Base-by-base conservation (phyloP, 2,888 invertebrate genomes). In the Trissolcus brochymenae region DNA sequence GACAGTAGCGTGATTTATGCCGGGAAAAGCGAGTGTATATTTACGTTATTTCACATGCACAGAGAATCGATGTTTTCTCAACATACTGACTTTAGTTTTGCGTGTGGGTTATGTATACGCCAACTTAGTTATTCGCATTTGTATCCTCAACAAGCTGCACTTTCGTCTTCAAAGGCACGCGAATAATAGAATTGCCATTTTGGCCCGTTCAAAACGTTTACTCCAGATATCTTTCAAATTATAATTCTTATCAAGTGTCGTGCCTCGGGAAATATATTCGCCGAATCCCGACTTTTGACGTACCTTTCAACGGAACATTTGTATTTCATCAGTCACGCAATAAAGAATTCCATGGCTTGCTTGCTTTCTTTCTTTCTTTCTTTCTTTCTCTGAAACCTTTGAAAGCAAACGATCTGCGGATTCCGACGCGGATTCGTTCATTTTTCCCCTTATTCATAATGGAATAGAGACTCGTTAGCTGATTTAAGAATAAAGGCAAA, bases 141-240 rank as follows among this genome's bases (percentile, higher is more conserved):
- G 61, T 50, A 66, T 73, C 56, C 57, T 66, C 59, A 77, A 65
- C 75, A 61, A 70, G 64, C 73, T 51, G 79, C 57, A 64, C 72
- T 78, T 76, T 53, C 72, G 56, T 64, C 78, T 72, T 84, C 82
- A 84, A 84, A 84, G 81, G 81, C 76, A 62, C 62, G 72, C 59
- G 76, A 76, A 83, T 85, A 84, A 85, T 84, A 83, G 82, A 84
- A 84, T 84, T 83, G 84, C 82, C 81, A 79, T 84, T 83, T 80
- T 72, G 76, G 57, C 72, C 67, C 40, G 74, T 56, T 75, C 74
- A 83, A 35, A 82, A 83, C 81, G 83, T 83, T 83, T 83, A 81
- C 78, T 70, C 67, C 66, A 68, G 65, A 80, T 82, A 80, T 77
- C 77, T 81, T 81, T 82, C 74, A 55, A 74, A 71, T 80, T 79